Percentiles rank a stretch among this genome's conserved stretches.
phyloP scores from a whole-genome alignment of 2,888 invertebrate genomes.

The Tridacna crocea region DNA sequence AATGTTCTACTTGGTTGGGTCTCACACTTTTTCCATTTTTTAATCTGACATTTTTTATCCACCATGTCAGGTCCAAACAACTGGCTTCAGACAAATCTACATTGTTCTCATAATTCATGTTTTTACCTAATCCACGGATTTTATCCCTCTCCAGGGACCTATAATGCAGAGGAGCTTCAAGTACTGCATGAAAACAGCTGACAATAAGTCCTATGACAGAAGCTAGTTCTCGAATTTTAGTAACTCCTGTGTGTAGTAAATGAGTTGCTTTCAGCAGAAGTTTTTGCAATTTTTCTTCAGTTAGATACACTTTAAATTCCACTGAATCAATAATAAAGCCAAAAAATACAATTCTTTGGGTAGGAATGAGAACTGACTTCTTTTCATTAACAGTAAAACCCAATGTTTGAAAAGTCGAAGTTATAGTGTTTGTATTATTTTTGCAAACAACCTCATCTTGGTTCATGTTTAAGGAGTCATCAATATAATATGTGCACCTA shows the following conservation, averaged over 20 bases:
- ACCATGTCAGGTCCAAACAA: too few relatives aligned
- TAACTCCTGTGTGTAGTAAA: neutral
- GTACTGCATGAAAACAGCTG: too few relatives aligned
- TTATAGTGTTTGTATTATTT: too few relatives aligned
- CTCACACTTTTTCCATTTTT: slow-evolving; percentile 22
- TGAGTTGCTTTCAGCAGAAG: slow-evolving; percentile 3
- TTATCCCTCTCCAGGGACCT: slow-evolving; percentile 33
- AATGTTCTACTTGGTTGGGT: too few relatives aligned
- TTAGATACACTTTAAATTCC: slow-evolving; percentile 31
- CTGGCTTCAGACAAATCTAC: slow-evolving; percentile 6
- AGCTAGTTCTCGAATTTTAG: slow-evolving; percentile 30
- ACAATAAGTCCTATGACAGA: too few relatives aligned
- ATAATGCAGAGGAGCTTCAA: slow-evolving; percentile 38
- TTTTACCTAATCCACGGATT: neutral
- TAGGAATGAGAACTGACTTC: too few relatives aligned
- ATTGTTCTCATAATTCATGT: slow-evolving; percentile 14
- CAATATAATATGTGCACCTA: too few relatives aligned
- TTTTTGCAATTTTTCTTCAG: slow-evolving; percentile 37
- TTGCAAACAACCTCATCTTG: too few relatives aligned
- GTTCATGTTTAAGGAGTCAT: too few relatives aligned
- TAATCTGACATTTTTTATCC: neutral
- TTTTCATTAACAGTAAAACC: too few relatives aligned
- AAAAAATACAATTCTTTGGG: too few relatives aligned
- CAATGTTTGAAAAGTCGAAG: too few relatives aligned
- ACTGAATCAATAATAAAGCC: slow-evolving; percentile 40